Conservation (phyloP, 64 coral and sea anemone species). For the Dendrophyllia cribrosa region DNA sequence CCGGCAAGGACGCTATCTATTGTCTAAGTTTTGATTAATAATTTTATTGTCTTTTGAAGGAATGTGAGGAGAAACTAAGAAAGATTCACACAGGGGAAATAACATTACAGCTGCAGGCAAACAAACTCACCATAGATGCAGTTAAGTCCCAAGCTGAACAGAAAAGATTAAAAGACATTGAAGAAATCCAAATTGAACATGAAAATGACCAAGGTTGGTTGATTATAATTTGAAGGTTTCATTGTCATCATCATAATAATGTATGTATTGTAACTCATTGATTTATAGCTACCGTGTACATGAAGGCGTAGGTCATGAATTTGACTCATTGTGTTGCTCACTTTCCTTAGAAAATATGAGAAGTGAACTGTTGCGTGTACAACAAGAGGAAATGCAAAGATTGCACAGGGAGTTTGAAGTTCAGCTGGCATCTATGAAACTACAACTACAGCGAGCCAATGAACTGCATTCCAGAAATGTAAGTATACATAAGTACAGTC, state of each 20-base stretch:
- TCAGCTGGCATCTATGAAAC: constrained; percentile 80
- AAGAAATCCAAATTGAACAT: constrained; percentile 65
- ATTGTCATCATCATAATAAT: not conserved
- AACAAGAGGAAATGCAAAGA: constrained; percentile 85
- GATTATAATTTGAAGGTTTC: not conserved
- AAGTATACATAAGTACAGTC: not conserved
- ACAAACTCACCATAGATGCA: constrained; percentile 83
- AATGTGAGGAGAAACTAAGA: constrained; percentile 62
- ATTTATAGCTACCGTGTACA: no score
- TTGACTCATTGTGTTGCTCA: no score
- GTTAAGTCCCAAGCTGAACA: constrained; percentile 80
- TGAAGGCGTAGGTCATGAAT: no score
- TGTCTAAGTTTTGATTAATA: no score
- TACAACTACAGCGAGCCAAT: constrained; percentile 80
- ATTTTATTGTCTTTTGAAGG: constrained; percentile 58
- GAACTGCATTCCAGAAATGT: constrained; percentile 73
- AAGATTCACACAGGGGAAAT: constrained; percentile 70
- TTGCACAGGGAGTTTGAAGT: constrained; percentile 88
- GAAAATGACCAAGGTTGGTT: constrained; percentile 89
- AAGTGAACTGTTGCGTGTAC: constrained; percentile 79
- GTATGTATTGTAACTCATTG: no score
- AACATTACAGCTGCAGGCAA: constrained; percentile 87
- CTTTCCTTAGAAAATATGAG: constrained; percentile 58
- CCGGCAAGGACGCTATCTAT: no score
- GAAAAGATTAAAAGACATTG: constrained; percentile 58